Conservation (phyloP, 2,797 vertebrate genomes). For the Gadopsis marmoratus region DNA sequence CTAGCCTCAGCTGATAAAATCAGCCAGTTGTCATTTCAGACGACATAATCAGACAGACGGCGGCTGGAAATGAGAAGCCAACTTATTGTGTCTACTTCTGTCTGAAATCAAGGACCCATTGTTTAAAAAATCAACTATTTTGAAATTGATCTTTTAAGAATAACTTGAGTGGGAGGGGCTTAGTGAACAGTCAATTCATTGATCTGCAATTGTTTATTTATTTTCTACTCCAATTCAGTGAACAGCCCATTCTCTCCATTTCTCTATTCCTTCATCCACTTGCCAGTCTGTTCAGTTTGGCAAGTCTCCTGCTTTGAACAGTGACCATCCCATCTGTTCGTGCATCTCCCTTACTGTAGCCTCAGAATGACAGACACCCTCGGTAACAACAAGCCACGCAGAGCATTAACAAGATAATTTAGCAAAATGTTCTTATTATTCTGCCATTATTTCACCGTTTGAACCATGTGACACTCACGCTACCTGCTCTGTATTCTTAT, state of each 20-base stretch:
- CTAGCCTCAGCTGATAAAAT: background rate
- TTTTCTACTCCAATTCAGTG: background rate
- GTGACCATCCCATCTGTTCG: slow-evolving; percentile 71
- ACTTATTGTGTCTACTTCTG: background rate
- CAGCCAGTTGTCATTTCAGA: background rate
- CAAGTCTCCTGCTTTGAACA: slow-evolving; percentile 50
- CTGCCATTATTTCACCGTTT: slow-evolving; percentile 19
- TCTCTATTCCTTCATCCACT: slow-evolving; percentile 44
- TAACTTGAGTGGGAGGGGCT: background rate
- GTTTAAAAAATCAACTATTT: background rate
- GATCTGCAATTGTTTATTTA: background rate
- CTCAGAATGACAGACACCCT: slow-evolving; percentile 42
- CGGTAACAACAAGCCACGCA: slow-evolving; percentile 8
- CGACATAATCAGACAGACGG: background rate
- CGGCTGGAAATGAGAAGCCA: background rate
- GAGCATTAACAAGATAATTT: slow-evolving; percentile 43
- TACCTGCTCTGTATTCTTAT: slow-evolving; percentile 46
- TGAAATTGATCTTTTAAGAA: background rate
- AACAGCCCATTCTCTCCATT: background rate
- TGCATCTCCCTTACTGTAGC: slow-evolving; percentile 42
- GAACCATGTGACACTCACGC: slow-evolving; percentile 16
- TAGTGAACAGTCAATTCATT: slow-evolving; percentile 3
- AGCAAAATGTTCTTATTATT: slow-evolving; percentile 33
- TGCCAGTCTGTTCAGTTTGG: slow-evolving; percentile 63
- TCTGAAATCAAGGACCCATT: background rate